Percentiles rank a stretch among this genome's conserved stretches.
Conservation (phyloP, 2,888 invertebrate genomes). For the Macrophya alboannulata region DNA sequence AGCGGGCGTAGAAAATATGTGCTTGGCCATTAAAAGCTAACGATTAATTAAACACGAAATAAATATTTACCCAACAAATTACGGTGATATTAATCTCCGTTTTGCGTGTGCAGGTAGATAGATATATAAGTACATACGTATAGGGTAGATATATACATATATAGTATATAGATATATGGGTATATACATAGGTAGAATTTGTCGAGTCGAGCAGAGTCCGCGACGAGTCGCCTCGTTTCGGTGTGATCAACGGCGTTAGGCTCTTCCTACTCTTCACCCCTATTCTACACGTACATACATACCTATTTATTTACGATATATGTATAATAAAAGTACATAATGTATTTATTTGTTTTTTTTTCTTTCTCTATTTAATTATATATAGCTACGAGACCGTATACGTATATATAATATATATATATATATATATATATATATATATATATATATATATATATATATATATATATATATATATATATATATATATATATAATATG, state of each 20-base stretch:
- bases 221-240: not conserved
- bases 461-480: too few species aligned
- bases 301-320: not conserved
- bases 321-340: not conserved
- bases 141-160: too few species aligned
- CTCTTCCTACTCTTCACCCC: not conserved
- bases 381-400: too few species aligned
- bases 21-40: conserved; percentile 74
- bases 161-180: not conserved
- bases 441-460: too few species aligned
- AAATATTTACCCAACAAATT: conserved; percentile 77
- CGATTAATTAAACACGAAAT: conserved; percentile 77
- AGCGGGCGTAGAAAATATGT: conserved; percentile 71
- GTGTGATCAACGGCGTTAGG: not conserved
- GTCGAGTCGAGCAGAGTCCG: not conserved
- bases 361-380: too few species aligned
- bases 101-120: conserved; percentile 67
- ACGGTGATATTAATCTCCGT: conserved; percentile 76
- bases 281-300: not conserved
- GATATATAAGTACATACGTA: not conserved
- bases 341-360: not conserved
- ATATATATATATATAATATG: too few species aligned
- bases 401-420: too few species aligned
- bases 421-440: too few species aligned
- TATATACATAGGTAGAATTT: not conserved